Evolutionary conservation across 1,140 invertebrate species (phyloP).

Genomic region (Leptopilina clavipes): DNA sequence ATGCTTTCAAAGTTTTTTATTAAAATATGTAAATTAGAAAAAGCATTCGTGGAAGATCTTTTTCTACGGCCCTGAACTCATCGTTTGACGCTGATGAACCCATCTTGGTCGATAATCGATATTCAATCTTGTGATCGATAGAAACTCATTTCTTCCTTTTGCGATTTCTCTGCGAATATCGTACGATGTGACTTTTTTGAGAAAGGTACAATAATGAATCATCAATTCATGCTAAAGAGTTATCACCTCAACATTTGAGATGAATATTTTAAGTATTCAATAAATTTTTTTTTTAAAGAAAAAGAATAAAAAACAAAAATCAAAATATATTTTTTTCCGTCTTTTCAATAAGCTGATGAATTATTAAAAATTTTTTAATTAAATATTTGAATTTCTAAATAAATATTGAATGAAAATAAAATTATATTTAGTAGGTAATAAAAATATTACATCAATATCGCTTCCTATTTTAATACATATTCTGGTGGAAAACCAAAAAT

Average conservation of each 20-base stretch:
- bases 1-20: neutral
- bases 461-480: too few relatives aligned
- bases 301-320: neutral
- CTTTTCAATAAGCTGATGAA: neutral
- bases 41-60: slow-evolving; percentile 6
- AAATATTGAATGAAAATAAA: too few relatives aligned
- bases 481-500: too few relatives aligned
- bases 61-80: slow-evolving; percentile 18
- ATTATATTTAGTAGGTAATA: too few relatives aligned
- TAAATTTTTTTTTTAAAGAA: neutral
- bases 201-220: slow-evolving; percentile 55
- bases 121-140: slow-evolving; percentile 53
- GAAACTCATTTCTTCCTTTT: slow-evolving; percentile 50
- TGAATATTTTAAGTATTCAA: slow-evolving; percentile 60
- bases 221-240: slow-evolving; percentile 63
- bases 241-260: slow-evolving; percentile 59
- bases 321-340: neutral
- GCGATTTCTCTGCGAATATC: slow-evolving; percentile 46
- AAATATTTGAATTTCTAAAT: too few relatives aligned
- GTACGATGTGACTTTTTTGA: slow-evolving; percentile 45
- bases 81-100: slow-evolving; percentile 56
- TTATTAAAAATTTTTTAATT: neutral
- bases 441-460: too few relatives aligned
- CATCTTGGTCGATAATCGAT: slow-evolving; percentile 48
- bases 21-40: slow-evolving; percentile 11